These are phyloP conservation scores for Synanthedon tipuliformis DNA, from an alignment of 2,888 invertebrate genomes.

Conservation along the genomic window DNA sequence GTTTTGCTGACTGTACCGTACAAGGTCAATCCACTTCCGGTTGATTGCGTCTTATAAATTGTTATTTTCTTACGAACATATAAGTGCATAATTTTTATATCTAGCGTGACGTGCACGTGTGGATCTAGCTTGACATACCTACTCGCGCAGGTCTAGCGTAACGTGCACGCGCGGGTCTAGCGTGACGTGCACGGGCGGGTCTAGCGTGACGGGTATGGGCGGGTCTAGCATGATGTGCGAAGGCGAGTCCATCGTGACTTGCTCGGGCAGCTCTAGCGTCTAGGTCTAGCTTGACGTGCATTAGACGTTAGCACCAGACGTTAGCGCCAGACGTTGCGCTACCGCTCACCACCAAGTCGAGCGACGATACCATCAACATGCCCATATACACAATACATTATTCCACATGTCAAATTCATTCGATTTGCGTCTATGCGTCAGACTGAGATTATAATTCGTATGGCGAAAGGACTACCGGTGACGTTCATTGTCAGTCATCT, in stretches of 20 bases:
- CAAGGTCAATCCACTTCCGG: no score
- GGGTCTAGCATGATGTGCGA: not conserved
- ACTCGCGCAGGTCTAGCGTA: conserved; percentile 38
- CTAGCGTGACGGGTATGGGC: not conserved
- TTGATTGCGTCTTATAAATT: no score
- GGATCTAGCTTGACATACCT: not conserved
- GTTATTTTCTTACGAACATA: no score
- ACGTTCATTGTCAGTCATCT: no score
- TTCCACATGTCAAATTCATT: no score
- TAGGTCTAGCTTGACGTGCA: conserved; percentile 74
- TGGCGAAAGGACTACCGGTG: conserved; percentile 31
- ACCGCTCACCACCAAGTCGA: conserved; percentile 85
- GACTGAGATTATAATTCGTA: conserved; percentile 68
- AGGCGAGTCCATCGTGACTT: not conserved
- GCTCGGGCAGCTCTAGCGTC: not conserved
- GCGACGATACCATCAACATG: conserved; percentile 88
- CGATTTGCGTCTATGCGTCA: conserved; percentile 69
- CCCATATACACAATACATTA: not conserved
- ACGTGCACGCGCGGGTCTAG: conserved; percentile 83
- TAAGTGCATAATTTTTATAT: no score
- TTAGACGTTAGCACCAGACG: no score
- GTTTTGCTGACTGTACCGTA: no score
- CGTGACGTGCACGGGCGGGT: not conserved
- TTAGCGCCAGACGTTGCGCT: no score
- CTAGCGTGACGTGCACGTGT: conserved; percentile 85